These are phyloP conservation scores for Popillia japonica DNA, from an alignment of 1,140 invertebrate species.

Conservation along the genomic window DNA sequence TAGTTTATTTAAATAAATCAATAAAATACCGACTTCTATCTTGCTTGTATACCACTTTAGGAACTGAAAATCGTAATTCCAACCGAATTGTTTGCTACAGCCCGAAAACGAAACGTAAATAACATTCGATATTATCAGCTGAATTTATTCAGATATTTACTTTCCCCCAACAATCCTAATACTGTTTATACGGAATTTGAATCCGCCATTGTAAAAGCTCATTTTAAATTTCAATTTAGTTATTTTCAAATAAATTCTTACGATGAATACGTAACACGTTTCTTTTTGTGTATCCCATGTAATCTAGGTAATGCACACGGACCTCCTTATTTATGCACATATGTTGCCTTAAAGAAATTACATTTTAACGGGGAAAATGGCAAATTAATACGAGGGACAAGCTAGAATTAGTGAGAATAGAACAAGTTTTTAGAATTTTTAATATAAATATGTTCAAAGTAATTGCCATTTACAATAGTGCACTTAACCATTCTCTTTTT, in stretches of 20 bases:
- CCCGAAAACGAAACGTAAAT: neutral
- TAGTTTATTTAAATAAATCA: slow-evolving; percentile 2
- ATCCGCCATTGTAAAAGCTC: neutral
- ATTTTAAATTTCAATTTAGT: neutral
- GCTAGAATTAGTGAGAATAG: no score
- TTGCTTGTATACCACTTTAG: neutral
- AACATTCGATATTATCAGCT: neutral
- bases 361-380: no score
- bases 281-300: no score
- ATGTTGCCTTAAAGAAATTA: no score
- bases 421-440: no score
- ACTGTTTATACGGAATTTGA: neutral
- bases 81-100: neutral
- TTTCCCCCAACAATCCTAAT: neutral
- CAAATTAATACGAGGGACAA: no score
- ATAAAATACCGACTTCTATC: neutral
- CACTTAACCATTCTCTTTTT: no score
- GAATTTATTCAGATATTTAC: neutral
- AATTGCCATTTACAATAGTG: no score
- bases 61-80: neutral
- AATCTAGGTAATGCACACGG: no score
- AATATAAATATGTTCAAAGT: no score
- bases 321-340: no score
- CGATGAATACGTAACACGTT: neutral
- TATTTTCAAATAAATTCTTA: neutral